A percentile compares a stretch with the other conserved stretches of the same genome.
phyloP scores from a whole-genome alignment of 1,140 invertebrate genomes.

The Drosophila pectinifera region DNA sequence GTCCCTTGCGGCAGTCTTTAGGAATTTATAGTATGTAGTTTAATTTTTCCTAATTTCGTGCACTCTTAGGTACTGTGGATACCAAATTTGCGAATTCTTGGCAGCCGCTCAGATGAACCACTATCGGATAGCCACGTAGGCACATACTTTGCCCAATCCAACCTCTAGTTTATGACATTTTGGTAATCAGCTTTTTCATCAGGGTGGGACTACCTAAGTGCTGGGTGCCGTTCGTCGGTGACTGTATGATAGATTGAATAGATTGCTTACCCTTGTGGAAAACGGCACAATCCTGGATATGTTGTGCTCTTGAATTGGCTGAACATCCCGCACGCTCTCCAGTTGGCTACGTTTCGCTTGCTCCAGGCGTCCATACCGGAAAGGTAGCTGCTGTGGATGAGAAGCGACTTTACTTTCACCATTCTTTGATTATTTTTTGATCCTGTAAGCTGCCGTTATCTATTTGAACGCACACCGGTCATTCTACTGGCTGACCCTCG shows the following conservation, averaged over 20 bases:
- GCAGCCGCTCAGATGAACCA: too few species aligned
- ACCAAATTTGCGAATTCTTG: too few species aligned
- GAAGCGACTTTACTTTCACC: slow-evolving; percentile 13
- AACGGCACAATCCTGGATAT: slow-evolving; percentile 6
- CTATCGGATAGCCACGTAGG: too few species aligned
- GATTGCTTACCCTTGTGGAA: slow-evolving; percentile 10
- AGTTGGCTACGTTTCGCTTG: slow-evolving; percentile 17
- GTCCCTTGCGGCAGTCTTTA: too few species aligned
- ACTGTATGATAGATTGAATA: slow-evolving; percentile 7
- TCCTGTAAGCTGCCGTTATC: neutral
- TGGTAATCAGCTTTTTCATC: slow-evolving; percentile 12
- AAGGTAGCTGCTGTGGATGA: slow-evolving; percentile 2
- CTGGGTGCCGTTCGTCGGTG: neutral
- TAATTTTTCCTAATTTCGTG: too few species aligned
- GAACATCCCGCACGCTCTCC: slow-evolving; percentile 3
- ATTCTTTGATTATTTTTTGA: slow-evolving; percentile 7
- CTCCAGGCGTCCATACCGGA: slow-evolving; percentile 6
- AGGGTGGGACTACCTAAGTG: neutral
- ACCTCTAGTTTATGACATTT: neutral
- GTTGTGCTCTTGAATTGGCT: slow-evolving; percentile 10
- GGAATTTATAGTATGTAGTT: too few species aligned
- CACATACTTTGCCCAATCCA: slow-evolving; percentile 13
- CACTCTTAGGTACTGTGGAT: too few species aligned
- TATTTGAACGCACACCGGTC: neutral
- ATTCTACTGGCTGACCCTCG: slow-evolving; percentile 14